Percentiles rank a stretch among this genome's conserved stretches.
phyloP scores from a whole-genome alignment of 2,888 invertebrate genomes.

The Folsomia manolachei region DNA sequence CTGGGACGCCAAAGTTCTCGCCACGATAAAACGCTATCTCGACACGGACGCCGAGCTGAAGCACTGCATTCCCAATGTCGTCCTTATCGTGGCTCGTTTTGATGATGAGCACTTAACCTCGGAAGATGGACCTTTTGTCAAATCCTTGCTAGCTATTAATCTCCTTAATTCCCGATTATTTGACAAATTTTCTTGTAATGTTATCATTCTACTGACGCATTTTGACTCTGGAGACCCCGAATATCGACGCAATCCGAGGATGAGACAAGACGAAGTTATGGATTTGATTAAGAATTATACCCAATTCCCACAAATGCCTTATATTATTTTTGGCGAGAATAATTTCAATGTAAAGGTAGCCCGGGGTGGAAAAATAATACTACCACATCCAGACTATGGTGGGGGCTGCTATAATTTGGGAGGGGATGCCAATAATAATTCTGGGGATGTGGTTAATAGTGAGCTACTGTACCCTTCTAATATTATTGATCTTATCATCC shows the following conservation, averaged over 20 bases:
- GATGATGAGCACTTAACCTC: constrained; percentile 24
- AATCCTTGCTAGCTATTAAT: constrained; percentile 30
- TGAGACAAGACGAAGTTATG: constrained; percentile 17
- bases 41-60: constrained; percentile 30
- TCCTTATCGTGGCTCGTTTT: constrained; percentile 32
- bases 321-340: constrained; percentile 37
- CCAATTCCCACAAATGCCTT: constrained; percentile 28
- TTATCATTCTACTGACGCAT: constrained; percentile 36
- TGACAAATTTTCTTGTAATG: constrained; percentile 31
- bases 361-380: constrained; percentile 11
- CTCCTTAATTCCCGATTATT: constrained; percentile 34
- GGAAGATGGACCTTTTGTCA: constrained; percentile 27
- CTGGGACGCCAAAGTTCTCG: constrained; percentile 35
- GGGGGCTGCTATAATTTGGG: neutral
- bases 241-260: constrained; percentile 13
- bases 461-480: constrained; percentile 37
- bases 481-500: constrained; percentile 28
- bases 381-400: neutral
- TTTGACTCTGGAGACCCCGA: constrained; percentile 31
- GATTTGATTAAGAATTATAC: constrained; percentile 24
- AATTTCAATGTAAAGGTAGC: constrained; percentile 1
- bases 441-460: constrained; percentile 17
- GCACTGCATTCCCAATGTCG: constrained; percentile 33
- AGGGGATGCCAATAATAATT: neutral
- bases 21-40: constrained; percentile 36